A percentile compares a stretch with the other conserved stretches of the same genome.
These are phyloP conservation scores for Tiliacea citrago DNA, from an alignment of 2,888 invertebrate genomes.

Conservation along the genomic window DNA sequence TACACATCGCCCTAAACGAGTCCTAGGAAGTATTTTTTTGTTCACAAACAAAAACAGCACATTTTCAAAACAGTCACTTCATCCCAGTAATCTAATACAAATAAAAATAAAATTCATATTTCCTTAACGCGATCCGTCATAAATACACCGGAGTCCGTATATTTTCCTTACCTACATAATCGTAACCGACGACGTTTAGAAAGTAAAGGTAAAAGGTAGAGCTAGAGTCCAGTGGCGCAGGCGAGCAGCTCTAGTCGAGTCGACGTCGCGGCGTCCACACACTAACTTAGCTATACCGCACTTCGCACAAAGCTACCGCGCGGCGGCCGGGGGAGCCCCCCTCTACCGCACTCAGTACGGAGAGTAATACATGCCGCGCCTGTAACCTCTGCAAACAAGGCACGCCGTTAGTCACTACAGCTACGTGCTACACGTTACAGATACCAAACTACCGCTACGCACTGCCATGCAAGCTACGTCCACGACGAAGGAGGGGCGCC, in stretches of 20 bases:
- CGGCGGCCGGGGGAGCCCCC: constrained; percentile 73
- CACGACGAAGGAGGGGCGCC: constrained; percentile 72
- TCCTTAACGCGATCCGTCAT: constrained; percentile 58
- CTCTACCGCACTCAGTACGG: constrained; percentile 92
- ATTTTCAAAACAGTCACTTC: constrained; percentile 65
- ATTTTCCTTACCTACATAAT: constrained; percentile 59
- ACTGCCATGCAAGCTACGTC: constrained; percentile 61
- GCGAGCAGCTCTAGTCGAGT: constrained; percentile 56
- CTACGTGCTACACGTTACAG: constrained; percentile 62
- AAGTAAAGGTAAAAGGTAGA: constrained; percentile 56
- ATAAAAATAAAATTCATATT: constrained; percentile 64
- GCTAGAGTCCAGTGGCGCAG: constrained; percentile 64
- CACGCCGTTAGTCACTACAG: constrained; percentile 76
- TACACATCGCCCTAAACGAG: constrained; percentile 62
- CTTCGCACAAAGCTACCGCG: constrained; percentile 65
- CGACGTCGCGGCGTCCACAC: constrained; percentile 56
- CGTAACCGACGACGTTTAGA: constrained; percentile 51
- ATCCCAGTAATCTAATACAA: constrained; percentile 64
- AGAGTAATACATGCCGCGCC: constrained; percentile 93
- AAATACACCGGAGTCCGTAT: constrained; percentile 58
- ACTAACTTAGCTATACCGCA: constrained; percentile 66
- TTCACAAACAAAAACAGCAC: constrained; percentile 68
- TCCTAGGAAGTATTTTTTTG: constrained; percentile 54
- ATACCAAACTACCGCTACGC: constrained; percentile 60
- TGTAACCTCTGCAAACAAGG: constrained; percentile 92